Conservation (phyloP, 2,113 vertebrate species). For the Meleagris gallopavo region DNA sequence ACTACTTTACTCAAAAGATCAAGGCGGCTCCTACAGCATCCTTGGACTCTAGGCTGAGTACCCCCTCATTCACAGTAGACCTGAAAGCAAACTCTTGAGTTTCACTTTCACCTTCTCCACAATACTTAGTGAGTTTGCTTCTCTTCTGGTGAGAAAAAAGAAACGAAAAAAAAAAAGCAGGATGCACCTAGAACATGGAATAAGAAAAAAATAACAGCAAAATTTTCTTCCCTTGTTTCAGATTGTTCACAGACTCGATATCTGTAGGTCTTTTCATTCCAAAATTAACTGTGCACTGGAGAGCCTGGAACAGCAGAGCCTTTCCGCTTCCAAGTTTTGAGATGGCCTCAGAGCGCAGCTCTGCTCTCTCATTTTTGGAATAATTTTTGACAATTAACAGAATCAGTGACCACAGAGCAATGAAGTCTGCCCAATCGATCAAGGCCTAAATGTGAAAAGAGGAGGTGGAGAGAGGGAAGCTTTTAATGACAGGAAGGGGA, state of each 20-base stretch:
- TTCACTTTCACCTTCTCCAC: background rate
- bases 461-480: background rate
- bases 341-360: background rate
- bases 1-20: background rate
- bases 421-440: constrained; percentile 52
- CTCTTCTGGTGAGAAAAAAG: background rate
- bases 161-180: background rate
- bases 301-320: constrained; percentile 31
- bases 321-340: constrained; percentile 37
- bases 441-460: constrained; percentile 32
- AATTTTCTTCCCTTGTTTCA: background rate
- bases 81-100: background rate
- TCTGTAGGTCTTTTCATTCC: constrained; percentile 24
- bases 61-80: background rate
- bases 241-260: background rate
- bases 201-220: background rate
- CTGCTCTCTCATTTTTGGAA: constrained; percentile 37
- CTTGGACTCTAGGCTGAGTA: background rate
- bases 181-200: background rate
- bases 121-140: background rate
- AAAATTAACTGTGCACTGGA: constrained; percentile 39
- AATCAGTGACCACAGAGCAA: constrained; percentile 30
- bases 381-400: constrained; percentile 53
- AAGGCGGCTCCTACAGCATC: background rate
- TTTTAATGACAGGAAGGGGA: constrained; percentile 53